Conservation (phyloP, 2,113 vertebrate species). For the Felis chaus region DNA sequence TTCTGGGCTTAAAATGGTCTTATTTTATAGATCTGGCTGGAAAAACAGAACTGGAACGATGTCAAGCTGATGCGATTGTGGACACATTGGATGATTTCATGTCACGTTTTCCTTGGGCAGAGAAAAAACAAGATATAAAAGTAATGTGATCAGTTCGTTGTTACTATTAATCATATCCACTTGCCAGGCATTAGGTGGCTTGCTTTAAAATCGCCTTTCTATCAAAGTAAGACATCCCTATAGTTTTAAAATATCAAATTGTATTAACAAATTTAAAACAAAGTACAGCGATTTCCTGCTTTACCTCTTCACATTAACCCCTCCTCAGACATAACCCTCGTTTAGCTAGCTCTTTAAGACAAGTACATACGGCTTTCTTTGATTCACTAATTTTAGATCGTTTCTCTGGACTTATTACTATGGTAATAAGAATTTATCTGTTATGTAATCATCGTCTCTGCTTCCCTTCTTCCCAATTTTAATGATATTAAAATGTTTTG, state of each 20-base stretch:
- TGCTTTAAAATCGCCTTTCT: not conserved
- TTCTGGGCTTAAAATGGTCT: not conserved
- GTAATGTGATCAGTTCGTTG: slow-evolving; percentile 75
- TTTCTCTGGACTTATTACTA: not conserved
- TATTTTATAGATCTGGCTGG: slow-evolving; percentile 84
- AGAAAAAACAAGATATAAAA: slow-evolving; percentile 81
- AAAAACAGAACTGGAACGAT: slow-evolving; percentile 83
- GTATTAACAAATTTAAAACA: not conserved
- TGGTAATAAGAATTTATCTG: not conserved
- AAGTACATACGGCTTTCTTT: not conserved
- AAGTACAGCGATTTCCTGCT: not conserved
- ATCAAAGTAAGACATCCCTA: not conserved
- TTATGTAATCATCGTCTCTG: not conserved
- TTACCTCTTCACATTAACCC: not conserved
- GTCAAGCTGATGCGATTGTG: slow-evolving; percentile 85
- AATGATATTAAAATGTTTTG: not conserved
- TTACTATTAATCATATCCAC: not conserved
- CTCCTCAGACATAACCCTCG: not conserved
- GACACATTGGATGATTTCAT: slow-evolving; percentile 88
- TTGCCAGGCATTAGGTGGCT: not conserved
- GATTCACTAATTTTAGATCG: not conserved
- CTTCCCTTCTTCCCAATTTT: not conserved
- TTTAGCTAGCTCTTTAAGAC: not conserved
- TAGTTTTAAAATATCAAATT: slow-evolving; percentile 14
- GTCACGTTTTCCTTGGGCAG: slow-evolving; percentile 85